Evolutionary conservation across 2,888 invertebrate species (phyloP), one percentile per base, ranked within the genome.

Genomic region (Drosophila yooni): DNA sequence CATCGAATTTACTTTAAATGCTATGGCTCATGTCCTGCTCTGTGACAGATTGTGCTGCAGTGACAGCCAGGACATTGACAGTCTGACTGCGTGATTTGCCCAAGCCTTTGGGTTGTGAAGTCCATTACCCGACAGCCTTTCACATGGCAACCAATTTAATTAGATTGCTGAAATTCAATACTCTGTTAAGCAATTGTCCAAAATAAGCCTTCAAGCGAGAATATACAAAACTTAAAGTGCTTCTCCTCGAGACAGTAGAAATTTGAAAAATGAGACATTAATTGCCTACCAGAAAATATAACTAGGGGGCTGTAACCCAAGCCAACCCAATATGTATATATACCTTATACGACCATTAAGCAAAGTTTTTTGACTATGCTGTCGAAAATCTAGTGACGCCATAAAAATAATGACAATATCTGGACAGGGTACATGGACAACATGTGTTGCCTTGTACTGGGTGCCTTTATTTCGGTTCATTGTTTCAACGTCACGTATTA

Each of bases 401-500:
- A 80, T 82, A 70, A 82, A 74, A 77, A 74, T 82, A 69, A 82
- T 82, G 68, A 70, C 74, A 79, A 70, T 79, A 70, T 76, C 66
- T 66, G 68, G 62, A 50, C 69, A 73, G 80, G 66, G 52, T 43
- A 64, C 66, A 75, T 54, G 67, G 57, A 60, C 63, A 70, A 72
- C 81, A 71, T 63, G 58, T 78, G 78, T 75, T 62, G 66, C 62
- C 77, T 52, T 59, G 71, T 64, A 59, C n/a, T 77, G 59, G 58
- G 58, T 46, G 50, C 36, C 57, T 31, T 38, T 54, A 33, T 36
- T 61, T 52, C 25, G 64, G 70, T 76, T 71, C 70, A 81, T 85
- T 83, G 83, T 83, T 83, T 80, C 68, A 70, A 51, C 68, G 82
- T 83, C 85, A 85, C 88, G 85, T 85, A 86, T 74, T 82, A 86